phyloP scores from a whole-genome alignment of 64 coral and sea anemone genomes.

The Porites australiensis region DNA sequence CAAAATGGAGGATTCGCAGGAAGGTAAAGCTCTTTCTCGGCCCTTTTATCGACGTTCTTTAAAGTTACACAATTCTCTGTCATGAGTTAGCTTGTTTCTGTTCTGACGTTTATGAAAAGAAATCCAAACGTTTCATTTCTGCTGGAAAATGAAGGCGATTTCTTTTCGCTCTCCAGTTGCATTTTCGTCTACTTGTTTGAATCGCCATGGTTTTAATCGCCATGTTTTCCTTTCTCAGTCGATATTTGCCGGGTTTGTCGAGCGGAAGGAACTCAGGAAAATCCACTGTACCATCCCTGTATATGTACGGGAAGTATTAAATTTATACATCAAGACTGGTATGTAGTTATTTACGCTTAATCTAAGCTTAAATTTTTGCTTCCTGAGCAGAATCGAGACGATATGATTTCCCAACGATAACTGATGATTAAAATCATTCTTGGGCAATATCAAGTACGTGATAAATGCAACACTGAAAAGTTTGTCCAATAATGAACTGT shows the following conservation, averaged over 20 bases:
- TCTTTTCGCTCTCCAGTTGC: not conserved
- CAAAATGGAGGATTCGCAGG: slow-evolving; percentile 85
- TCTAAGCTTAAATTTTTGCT: not conserved
- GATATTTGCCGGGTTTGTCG: slow-evolving; percentile 99
- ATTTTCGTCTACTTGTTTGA: not conserved
- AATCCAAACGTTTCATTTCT: not conserved
- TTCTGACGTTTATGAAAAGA: not conserved
- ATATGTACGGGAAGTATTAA: slow-evolving; percentile 99
- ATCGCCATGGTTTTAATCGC: slow-evolving; percentile 2
- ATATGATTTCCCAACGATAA: not conserved
- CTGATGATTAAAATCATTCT: no score
- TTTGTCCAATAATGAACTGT: no score
- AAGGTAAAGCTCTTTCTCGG: slow-evolving; percentile 36
- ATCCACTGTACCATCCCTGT: slow-evolving; percentile 92
- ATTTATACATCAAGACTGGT: slow-evolving; percentile 99
- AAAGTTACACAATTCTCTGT: not conserved
- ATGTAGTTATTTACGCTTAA: not conserved
- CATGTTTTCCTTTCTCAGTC: slow-evolving; percentile 29
- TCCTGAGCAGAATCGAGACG: not conserved
- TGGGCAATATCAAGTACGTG: no score
- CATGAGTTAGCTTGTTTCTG: no score
- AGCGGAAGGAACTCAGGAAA: slow-evolving; percentile 92
- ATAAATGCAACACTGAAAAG: no score
- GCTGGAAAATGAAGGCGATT: not conserved
- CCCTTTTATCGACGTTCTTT: not conserved